A percentile compares a stretch with the other conserved stretches of the same genome.
phyloP scores from a whole-genome alignment of 2,888 invertebrate genomes.

The Agrochola circellaris region DNA sequence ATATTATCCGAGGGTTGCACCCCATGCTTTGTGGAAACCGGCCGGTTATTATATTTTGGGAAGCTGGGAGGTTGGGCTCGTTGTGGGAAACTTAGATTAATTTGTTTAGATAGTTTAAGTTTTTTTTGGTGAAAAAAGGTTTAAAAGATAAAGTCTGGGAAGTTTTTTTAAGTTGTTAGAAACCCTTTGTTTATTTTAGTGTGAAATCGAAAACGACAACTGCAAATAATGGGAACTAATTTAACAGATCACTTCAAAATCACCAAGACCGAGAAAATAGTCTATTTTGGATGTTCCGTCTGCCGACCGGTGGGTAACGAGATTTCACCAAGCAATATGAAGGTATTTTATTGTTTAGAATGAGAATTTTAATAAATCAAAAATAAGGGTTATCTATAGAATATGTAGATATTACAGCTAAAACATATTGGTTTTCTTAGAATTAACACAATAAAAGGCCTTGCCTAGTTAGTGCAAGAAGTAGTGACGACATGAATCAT shows the following conservation, averaged over 20 bases:
- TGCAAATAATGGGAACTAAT: neutral
- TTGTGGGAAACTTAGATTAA: conserved; percentile 30
- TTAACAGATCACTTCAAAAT: neutral
- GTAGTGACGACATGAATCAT: neutral
- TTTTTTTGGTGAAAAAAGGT: neutral
- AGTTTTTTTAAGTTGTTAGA: neutral
- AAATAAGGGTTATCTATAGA: too few relatives aligned
- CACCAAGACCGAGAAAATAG: too few relatives aligned
- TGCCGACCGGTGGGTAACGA: too few relatives aligned
- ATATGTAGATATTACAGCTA: neutral
- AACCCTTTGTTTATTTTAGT: neutral
- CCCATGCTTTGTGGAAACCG: conserved; percentile 48
- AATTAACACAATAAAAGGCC: too few relatives aligned
- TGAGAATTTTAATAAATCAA: too few relatives aligned
- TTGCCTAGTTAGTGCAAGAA: too few relatives aligned
- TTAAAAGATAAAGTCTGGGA: neutral
- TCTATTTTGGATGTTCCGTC: neutral
- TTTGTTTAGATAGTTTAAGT: conserved; percentile 37
- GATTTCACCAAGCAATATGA: neutral
- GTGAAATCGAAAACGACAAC: too few relatives aligned
- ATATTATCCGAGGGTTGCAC: conserved; percentile 59
- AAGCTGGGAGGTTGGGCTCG: conserved; percentile 29
- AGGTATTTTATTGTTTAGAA: neutral
- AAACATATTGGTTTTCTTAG: neutral
- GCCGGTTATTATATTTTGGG: conserved; percentile 54